Base-by-base conservation (phyloP, 2,113 vertebrate species). In the Rhinichthys klamathensis region DNA sequence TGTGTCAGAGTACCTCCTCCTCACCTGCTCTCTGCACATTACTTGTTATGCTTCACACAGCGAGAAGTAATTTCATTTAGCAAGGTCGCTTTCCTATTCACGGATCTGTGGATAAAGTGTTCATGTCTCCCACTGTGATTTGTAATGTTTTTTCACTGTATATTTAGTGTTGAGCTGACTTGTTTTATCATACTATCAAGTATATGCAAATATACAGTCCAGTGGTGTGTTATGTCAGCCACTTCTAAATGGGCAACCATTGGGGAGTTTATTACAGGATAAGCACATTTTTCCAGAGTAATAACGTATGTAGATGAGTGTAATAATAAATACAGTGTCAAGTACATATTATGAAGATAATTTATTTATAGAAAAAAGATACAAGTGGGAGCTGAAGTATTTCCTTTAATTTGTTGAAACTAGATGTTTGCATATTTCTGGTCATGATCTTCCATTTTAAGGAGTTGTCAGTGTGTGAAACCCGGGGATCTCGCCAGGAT, bases 21-120 rank as follows among this genome's bases (percentile, higher is more conserved):
- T 75, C n/a, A 30, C 73, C 73, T 75, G 44, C 73, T 76, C 15
- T 25, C 15, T 76, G 73, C 73, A 54, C 25, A 51, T 75, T 54
- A 76, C 72, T 54, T 76, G 74, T 76, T 54, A 27, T 54, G 9
- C 46, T 32, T 76, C 74, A 76, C 27, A 76, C 46, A 30, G 46
- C 18, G 49, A 54, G 49, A 4, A 51, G 49, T 76, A 76, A 76
- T 76, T 76, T 32, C 8, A 32, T 32, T 2, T 15, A 80, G 46
- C 80, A 81, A 81, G 80, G 61, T 69, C 11, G 18, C 61, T 69
- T 81, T 81, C 80, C 46, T 69, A 51, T 69, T 81, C 44, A 54
- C 21, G 27, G 80, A 69, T 69, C 27, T 81, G 61, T 49, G 25
- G 61, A 69, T 69, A 69, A 69, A 81, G 61, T 30, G 46, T 35